Evolutionary conservation across 2,113 vertebrate species (phyloP).

Genomic region (Bubalus kerabau): DNA sequence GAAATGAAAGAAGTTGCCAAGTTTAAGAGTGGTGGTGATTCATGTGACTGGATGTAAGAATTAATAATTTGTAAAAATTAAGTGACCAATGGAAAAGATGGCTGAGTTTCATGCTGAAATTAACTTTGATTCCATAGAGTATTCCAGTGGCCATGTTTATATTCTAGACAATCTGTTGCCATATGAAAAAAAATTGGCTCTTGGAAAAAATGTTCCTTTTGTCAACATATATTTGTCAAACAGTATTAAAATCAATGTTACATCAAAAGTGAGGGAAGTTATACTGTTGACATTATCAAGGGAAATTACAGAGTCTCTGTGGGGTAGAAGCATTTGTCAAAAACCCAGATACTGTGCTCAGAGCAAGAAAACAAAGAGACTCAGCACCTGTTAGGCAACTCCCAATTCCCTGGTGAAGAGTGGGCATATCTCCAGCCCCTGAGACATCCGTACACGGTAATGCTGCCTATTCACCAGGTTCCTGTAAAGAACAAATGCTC

Average conservation of each 20-base stretch:
- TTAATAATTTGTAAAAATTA: not conserved
- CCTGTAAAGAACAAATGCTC: not conserved
- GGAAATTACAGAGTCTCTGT: not conserved
- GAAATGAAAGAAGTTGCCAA: not conserved
- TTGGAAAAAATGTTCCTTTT: conserved; percentile 12
- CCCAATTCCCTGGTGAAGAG: not conserved
- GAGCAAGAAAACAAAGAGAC: not conserved
- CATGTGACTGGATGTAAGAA: not conserved
- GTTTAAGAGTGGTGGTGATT: not conserved
- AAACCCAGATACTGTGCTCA: not conserved
- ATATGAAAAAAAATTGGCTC: not conserved
- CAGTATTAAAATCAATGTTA: not conserved
- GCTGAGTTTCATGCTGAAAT: conserved; percentile 26
- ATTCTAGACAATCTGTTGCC: not conserved
- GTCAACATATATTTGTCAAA: not conserved
- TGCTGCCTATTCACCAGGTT: not conserved
- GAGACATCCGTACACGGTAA: not conserved
- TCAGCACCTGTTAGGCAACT: not conserved
- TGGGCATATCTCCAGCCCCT: not conserved
- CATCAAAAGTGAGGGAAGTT: not conserved
- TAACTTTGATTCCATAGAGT: not conserved
- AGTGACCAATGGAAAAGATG: not conserved
- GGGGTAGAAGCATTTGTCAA: not conserved
- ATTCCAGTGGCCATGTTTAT: not conserved
- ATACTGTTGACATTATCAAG: not conserved